Base-by-base conservation (phyloP, 2,888 invertebrate species). In the Tinea pellionella region DNA sequence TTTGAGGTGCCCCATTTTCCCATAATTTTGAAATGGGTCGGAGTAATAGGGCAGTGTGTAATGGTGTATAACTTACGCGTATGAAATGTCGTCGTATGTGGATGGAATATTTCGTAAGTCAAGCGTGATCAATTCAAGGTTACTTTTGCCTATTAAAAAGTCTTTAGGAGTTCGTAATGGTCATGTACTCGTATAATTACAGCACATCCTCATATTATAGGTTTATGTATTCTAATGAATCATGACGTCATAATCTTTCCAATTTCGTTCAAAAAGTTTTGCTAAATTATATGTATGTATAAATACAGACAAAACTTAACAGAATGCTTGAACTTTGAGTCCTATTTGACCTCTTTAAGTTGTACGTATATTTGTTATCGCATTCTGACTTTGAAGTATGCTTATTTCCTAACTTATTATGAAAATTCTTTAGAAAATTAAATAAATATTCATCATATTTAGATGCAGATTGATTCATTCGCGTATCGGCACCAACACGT, bases 1-100 rank as follows among this genome's bases (percentile, higher is more conserved):
- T 75, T 76, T 74, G 75, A 72, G 66, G 68, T 70, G 67, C 69
- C 70, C 67, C 68, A 74, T 71, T 74, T 74, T 71, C 71, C 64
- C 68, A 67, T 67, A 64, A 59, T 63, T 58, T 58, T 58, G 53
- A 57, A 15, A 57, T 32, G 32, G 55, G 55, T 18, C 19, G 13
- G 24, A 53, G 53, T 57, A 12, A 55, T 55, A 57, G 57, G 57
- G 57, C 57, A 57, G 57, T 57, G 57, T 57, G 32, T 57, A 57
- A 57, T 57, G 57, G 32, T n/a, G 57, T 57, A 32, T 57, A 32
- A 47, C 55, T 16, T 43, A 37, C 30, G 37, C 47, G 9, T 47
- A 24, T 57, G 57, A 57, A 57, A 57, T 32, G 30, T 57, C 32
- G 32, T 57, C 32, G 32, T 57, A 32, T 15, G 8, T 32, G 32